Conservation (phyloP, 2,888 invertebrate genomes). For the Ellobium chinense region DNA sequence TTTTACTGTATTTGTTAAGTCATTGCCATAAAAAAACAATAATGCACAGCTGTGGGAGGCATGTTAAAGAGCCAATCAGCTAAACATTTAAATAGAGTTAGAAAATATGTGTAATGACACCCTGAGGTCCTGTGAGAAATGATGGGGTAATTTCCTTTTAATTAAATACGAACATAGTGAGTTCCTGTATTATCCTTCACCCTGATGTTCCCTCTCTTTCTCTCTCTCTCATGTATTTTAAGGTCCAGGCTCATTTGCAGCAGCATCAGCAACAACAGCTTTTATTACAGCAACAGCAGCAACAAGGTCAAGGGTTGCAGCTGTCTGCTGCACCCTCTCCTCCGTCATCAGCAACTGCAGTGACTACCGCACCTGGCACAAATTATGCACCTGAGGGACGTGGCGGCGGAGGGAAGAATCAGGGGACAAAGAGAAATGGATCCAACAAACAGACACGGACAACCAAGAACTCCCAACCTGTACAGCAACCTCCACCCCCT, state of each 20-base stretch:
- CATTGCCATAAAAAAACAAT: too few species aligned
- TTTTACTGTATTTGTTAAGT: too few species aligned
- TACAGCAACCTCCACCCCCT: constrained; percentile 50
- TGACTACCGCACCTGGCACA: background rate
- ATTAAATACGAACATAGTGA: too few species aligned
- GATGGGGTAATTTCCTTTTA: too few species aligned
- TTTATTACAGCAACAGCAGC: constrained; percentile 56
- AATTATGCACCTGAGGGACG: constrained; percentile 26
- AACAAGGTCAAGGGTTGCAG: constrained; percentile 48
- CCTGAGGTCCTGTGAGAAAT: too few species aligned
- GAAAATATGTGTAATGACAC: too few species aligned
- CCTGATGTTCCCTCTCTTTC: too few species aligned
- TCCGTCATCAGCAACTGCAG: constrained; percentile 13
- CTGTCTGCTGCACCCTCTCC: constrained; percentile 46
- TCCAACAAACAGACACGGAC: constrained; percentile 39
- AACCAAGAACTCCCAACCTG: constrained; percentile 31
- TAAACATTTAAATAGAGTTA: too few species aligned
- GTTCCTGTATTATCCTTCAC: too few species aligned
- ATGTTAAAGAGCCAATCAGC: too few species aligned
- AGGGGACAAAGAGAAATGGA: constrained; percentile 51
- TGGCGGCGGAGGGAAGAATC: constrained; percentile 44
- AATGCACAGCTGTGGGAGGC: too few species aligned
- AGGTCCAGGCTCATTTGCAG: constrained; percentile 67
- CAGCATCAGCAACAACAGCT: constrained; percentile 69
- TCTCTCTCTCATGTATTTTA: too few species aligned